Base-by-base conservation (phyloP, 2,797 vertebrate species). In the Caiman crocodilus region DNA sequence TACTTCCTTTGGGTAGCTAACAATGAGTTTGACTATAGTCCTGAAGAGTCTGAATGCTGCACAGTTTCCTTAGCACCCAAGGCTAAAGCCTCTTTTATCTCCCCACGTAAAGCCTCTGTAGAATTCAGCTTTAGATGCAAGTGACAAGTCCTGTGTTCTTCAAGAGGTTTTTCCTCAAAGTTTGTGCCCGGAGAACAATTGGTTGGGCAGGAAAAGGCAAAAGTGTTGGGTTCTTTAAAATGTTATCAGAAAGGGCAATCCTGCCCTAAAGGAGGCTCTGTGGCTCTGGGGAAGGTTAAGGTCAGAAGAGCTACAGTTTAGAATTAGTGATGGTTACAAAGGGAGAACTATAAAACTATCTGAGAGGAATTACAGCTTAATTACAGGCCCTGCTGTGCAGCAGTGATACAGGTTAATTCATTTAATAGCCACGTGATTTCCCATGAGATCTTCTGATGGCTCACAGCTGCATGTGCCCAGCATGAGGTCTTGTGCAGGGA, bases 1-100 rank as follows among this genome's bases (percentile, higher is more conserved):
- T 96, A 97, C 83, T 97, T 96, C 95, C 96, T 98, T 95, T 96
- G 93, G 96, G 95, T 87, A 93, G 59, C 80, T 91, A 96, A 98
- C 97, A 98, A 97, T 97, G 85, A 94, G 92, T 71, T 95, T 92
- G 94, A 95, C 77, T 67, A 89, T 84, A 93, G 56, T 90, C 93
- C 85, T 64, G 56, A 92, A 95, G 90, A 63, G 42, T 84, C 91
- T 95, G 88, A 97, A 96, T 82, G 69, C 88, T 93, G 77, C 67
- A 57, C 80, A 95, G 93, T 94, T 88, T 96, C 90, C 83, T 94
- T 95, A 95, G 93, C 87, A 88, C 89, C 86, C 94, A 96, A 94
- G 91, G 91, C 55, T 93, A 93, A 97, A 95, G 63, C 87, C 60
- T 90, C 95, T 97, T 96, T 98, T 94, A 97, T 96, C 88, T 95